Evolutionary conservation across 2,113 vertebrate genomes (phyloP), one percentile per base, ranked within the genome.

Genomic region (Atrichornis clamosus): DNA sequence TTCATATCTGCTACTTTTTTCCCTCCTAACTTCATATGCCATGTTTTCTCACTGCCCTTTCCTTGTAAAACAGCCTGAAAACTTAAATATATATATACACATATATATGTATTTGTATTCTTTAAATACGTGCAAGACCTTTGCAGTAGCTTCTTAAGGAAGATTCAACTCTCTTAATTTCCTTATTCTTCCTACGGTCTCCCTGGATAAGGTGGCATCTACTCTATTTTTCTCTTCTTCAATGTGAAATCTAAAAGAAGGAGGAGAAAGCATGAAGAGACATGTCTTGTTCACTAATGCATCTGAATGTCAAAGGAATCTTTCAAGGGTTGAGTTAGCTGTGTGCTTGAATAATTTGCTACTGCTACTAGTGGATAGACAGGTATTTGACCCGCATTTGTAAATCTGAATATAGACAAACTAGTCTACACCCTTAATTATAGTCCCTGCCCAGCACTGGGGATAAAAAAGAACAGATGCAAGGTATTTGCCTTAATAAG

Each of bases 401-500:
- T 80, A 69, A 86, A 60, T 75, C 55, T 18, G 24, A 35, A n/a
- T n/a, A n/a, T n/a, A 39, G 26, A 89, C 19, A 59, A 81, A 32
- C 10, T 27, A 53, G 30, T 49, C 15, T 58, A 30, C 23, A 62
- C 6, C 22, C 20, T 75, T 63, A 52, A 19, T 60, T 80, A 11
- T 13, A 65, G 10, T 11, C 35, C 42, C 50, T 83, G 24, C 32
- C 30, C 39, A 63, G 46, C 26, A 59, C 46, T 27, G 37, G 22
- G 18, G 14, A 12, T 33, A 46, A 84, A 94, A 80, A 85, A 13
- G 6, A 86, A 46, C 21, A 93, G 46, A 70, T 59, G 21, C 41
- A 46, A 80, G 47, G 5, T 70, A 52, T 72, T 96, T 95, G 67
- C 93, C 75, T 95, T 90, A 69, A 67, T 80, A 91, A 92, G 85